Conservation (phyloP, 2,113 vertebrate genomes). For the Coptodon bakossiorum region DNA sequence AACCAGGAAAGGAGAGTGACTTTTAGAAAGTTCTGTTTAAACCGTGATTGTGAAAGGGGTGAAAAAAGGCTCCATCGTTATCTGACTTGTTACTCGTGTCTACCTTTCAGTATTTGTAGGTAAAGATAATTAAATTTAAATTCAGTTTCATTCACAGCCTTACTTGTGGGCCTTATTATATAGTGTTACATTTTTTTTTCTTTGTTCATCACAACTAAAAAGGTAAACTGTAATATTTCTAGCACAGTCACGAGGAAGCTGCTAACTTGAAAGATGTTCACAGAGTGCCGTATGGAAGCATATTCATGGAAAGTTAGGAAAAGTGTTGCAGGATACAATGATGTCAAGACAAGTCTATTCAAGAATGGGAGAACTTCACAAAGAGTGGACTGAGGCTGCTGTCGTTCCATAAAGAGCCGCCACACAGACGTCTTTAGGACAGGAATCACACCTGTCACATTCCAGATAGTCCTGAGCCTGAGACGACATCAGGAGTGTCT, state of each 20-base stretch:
- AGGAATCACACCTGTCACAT: background rate
- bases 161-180: background rate
- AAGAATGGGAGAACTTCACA: background rate
- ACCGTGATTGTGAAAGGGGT: background rate
- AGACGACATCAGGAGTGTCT: accelerated
- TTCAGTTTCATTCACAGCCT: background rate
- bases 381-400: accelerated
- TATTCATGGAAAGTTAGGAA: background rate
- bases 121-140: accelerated
- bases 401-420: background rate
- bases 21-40: background rate
- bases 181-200: background rate
- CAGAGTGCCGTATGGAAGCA: background rate
- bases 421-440: background rate
- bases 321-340: background rate
- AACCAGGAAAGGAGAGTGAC: background rate
- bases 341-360: background rate
- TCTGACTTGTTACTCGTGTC: background rate
- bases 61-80: background rate
- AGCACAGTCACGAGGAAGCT: background rate
- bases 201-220: background rate
- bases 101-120: background rate
- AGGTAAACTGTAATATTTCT: background rate
- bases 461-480: background rate
- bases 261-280: background rate